phyloP scores from a whole-genome alignment of 1,140 invertebrate genomes.

The Zaprionus camerounensis region DNA sequence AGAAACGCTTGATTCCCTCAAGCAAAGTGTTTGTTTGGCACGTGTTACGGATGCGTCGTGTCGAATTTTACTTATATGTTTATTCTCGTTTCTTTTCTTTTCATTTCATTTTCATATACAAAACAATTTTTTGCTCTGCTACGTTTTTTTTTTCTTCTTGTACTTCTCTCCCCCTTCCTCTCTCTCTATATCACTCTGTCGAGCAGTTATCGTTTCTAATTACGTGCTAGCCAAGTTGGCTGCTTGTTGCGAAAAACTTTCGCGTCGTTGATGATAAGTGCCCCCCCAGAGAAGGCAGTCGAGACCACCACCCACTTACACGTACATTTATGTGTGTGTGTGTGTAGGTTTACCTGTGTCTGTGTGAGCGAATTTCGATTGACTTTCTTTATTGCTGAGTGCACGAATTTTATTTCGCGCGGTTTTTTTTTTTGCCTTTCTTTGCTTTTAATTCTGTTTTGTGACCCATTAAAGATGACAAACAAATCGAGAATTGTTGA shows the following conservation, averaged over 20 bases:
- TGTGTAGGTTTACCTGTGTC: constrained; percentile 1
- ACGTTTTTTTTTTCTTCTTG: constrained; percentile 1
- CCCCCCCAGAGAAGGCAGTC: constrained; percentile 10
- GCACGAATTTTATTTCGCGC: constrained; percentile 6
- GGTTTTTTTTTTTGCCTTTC: constrained; percentile 12
- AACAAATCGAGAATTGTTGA: constrained; percentile 31
- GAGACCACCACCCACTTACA: constrained; percentile 27
- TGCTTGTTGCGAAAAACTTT: constrained; percentile 38
- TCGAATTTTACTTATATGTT: constrained; percentile 9
- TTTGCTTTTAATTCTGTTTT: constrained; percentile 24
- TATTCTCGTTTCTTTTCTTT: constrained; percentile 9
- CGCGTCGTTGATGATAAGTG: constrained; percentile 31
- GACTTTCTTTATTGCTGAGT: constrained; percentile 30
- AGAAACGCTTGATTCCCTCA: not conserved
- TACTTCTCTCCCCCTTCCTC: no score
- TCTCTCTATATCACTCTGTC: not conserved
- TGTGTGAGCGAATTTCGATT: constrained; percentile 1
- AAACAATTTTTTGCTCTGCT: constrained; percentile 5
- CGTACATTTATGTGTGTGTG: not conserved
- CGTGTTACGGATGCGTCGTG: constrained; percentile 33
- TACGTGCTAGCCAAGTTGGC: constrained; percentile 39
- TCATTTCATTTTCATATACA: not conserved
- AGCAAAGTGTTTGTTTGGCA: constrained; percentile 27
- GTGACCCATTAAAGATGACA: constrained; percentile 27
- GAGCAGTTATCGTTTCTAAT: constrained; percentile 43